Percentiles rank a stretch among this genome's conserved stretches.
Conservation (phyloP, 2,888 invertebrate species). For the Chrysolina haemoptera region DNA sequence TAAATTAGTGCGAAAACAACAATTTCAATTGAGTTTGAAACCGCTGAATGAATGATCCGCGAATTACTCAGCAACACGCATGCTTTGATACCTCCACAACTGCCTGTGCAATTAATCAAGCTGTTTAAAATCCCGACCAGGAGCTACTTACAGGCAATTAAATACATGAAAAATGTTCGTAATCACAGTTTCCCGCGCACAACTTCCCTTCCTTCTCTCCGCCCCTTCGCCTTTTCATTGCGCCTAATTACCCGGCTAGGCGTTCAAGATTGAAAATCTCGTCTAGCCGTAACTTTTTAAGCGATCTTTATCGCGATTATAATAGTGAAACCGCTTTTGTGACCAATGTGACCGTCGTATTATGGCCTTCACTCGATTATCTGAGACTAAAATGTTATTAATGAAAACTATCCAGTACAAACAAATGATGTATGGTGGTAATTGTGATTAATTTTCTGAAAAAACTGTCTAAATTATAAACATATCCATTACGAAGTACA, state of each 20-base stretch:
- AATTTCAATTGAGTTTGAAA: too few species aligned
- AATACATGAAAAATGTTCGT: neutral
- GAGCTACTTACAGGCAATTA: neutral
- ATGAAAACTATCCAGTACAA: too few species aligned
- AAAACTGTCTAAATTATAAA: too few species aligned
- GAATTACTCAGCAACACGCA: too few species aligned
- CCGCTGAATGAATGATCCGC: too few species aligned
- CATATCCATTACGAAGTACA: too few species aligned
- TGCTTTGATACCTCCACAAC: neutral
- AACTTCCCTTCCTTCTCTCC: neutral
- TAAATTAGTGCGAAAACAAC: too few species aligned
- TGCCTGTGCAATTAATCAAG: neutral
- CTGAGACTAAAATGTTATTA: too few species aligned
- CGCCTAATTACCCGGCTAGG: neutral
- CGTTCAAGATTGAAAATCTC: neutral
- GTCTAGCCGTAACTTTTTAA: constrained; percentile 1
- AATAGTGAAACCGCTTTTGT: neutral
- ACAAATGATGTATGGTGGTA: too few species aligned
- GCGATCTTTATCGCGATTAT: neutral
- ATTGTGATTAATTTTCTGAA: too few species aligned
- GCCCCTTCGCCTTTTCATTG: neutral
- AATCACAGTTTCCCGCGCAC: neutral
- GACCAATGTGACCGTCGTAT: too few species aligned
- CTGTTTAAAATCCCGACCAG: neutral
- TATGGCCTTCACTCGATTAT: too few species aligned